Evolutionary conservation across 2,888 invertebrate species (phyloP), one percentile per base, ranked within the genome.

Genomic region (Taphrorychus bicolor): DNA sequence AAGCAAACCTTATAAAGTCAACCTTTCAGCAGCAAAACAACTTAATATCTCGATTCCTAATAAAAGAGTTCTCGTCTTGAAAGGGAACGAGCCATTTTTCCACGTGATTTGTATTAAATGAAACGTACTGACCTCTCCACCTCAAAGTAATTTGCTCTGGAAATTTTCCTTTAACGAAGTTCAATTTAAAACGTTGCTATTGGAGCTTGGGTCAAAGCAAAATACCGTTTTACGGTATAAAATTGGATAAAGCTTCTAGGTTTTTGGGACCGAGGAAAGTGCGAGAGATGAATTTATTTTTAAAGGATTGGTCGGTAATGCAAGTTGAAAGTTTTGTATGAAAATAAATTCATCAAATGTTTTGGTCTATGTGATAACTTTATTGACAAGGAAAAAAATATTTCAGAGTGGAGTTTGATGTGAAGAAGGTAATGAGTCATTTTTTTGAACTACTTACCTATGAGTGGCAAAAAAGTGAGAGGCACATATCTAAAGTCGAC

Each of bases 401-500:
- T n/a, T n/a, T n/a, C n/a, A n/a, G n/a, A n/a, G n/a, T n/a, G n/a
- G n/a, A n/a, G n/a, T n/a, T n/a, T n/a, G n/a, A n/a, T n/a, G n/a
- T n/a, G n/a, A n/a, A n/a, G n/a, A n/a, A n/a, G n/a, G n/a, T n/a
- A n/a, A n/a, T n/a, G n/a, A n/a, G n/a, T n/a, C n/a, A n/a, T n/a
- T n/a, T n/a, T n/a, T n/a, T n/a, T n/a, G n/a, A n/a, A n/a, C n/a
- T n/a, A n/a, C n/a, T n/a, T n/a, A n/a, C n/a, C n/a, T n/a, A n/a
- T n/a, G n/a, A n/a, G n/a, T n/a, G n/a, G n/a, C n/a, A n/a, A n/a
- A n/a, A n/a, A n/a, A n/a, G n/a, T n/a, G n/a, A n/a, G n/a, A n/a
- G n/a, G n/a, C n/a, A n/a, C n/a, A 88, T 87, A 65, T 90, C 90
- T 22, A 94, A 84, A 74, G 86, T 84, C 58, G 87, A 85, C 0